Percentiles rank a stretch among this genome's conserved stretches.
phyloP scores from a whole-genome alignment of 2,888 invertebrate genomes.

The Deilephila elpenor region DNA sequence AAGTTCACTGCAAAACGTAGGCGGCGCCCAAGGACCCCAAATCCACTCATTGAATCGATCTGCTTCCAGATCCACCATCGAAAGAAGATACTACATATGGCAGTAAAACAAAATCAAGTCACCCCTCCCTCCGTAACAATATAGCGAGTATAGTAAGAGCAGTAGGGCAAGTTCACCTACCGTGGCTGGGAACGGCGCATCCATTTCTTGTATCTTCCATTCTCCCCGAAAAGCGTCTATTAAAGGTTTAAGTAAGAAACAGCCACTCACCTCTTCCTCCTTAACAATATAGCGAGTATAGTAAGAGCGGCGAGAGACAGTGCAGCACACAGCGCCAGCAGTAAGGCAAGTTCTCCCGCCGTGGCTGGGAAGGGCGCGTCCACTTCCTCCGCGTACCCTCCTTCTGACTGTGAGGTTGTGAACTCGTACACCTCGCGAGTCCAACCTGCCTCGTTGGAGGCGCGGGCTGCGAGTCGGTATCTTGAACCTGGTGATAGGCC shows the following conservation, averaged over 20 bases:
- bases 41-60: no score
- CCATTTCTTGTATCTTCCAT: no score
- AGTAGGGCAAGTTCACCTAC: background rate
- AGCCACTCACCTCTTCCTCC: constrained; percentile 73
- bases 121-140: constrained; percentile 82
- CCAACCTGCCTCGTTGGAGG: constrained; percentile 86
- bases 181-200: background rate
- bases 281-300: constrained; percentile 84
- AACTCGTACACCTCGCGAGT: constrained; percentile 86
- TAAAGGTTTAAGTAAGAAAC: background rate
- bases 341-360: constrained; percentile 74
- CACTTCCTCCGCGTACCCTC: constrained; percentile 77
- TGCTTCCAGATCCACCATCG: no score
- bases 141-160: constrained; percentile 85
- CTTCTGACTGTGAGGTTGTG: constrained; percentile 83
- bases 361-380: constrained; percentile 79
- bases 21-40: no score
- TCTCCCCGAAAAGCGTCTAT: no score
- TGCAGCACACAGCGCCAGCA: constrained; percentile 83
- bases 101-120: constrained; percentile 35
- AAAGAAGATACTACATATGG: no score
- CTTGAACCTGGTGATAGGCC: constrained; percentile 84
- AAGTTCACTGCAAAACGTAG: no score
- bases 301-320: constrained; percentile 83
- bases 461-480: constrained; percentile 85